These are phyloP conservation scores for Tipula helvola DNA, from an alignment of 2,888 invertebrate genomes.

Conservation along the genomic window DNA sequence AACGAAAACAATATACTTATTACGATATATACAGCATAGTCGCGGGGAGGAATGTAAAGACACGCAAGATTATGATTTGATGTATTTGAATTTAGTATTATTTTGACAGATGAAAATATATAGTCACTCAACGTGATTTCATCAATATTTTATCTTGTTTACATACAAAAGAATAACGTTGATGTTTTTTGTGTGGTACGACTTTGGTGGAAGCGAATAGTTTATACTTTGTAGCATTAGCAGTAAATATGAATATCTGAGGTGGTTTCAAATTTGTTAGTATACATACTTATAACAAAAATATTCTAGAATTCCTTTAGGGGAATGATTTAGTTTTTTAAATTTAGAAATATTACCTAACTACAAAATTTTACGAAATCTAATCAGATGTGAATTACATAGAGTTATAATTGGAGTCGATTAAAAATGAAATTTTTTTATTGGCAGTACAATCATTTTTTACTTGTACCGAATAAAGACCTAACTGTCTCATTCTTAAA, in stretches of 20 bases:
- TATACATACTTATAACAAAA: no score
- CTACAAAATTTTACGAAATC: no score
- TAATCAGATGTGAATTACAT: no score
- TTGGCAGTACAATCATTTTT: no score
- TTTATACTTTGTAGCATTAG: neutral
- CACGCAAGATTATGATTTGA: neutral
- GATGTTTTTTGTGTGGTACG: neutral
- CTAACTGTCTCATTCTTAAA: no score
- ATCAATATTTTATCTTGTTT: neutral
- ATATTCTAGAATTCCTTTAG: no score
- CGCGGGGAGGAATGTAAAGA: neutral
- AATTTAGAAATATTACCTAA: no score
- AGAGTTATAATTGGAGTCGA: no score
- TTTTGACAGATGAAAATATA: neutral
- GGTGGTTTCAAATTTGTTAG: neutral
- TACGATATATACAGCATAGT: neutral
- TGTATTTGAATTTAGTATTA: neutral
- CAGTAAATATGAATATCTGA: neutral
- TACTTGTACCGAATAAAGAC: no score
- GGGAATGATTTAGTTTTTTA: no score
- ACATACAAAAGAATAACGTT: neutral
- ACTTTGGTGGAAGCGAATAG: neutral
- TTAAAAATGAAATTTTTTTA: no score
- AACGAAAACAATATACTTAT: neutral
- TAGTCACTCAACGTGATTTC: neutral